Base-by-base conservation (phyloP, 1,140 invertebrate genomes). In the Diabrotica virgifera region DNA sequence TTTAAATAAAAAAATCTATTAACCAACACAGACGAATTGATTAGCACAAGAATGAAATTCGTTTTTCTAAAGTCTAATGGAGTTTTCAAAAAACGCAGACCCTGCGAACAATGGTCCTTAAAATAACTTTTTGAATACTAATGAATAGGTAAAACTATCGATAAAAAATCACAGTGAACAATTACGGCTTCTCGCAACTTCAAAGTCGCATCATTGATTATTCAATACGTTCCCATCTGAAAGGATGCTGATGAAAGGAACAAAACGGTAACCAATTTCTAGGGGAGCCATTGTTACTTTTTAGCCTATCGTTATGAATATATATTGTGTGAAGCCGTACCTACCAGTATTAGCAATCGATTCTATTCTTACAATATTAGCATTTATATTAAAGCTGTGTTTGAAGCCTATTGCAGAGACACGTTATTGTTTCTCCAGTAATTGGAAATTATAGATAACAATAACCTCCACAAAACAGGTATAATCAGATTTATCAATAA, bases 361-460 rank as follows among this genome's bases (percentile, higher is more conserved):
- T 46, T 46, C 40, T 6, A 46, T 46, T 46, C 40, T 46, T 46
- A 46, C n/a, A 46, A n/a, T n/a, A 54, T 54, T 54, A 54, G 52
- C 52, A 54, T 54, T 54, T 54, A 54, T 54, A 54, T 54, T 46
- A 46, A 54, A 54, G 9, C 24, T 54, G 8, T 12, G 12, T 13
- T 54, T 54, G 52, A 10, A 35, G 52, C 52, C 52, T 54, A 54
- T 54, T 54, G 52, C 24, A 5, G 12, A 9, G 52, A 54, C 52
- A 13, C n/a, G 52, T 12, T 54, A 54, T 54, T 54, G 52, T 54
- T 54, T 54, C 52, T 54, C 12, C 52, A 54, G n/a, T 54, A 54
- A 54, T 54, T 54, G 52, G 52, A 54, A 54, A 13, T 54, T 35
- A 54, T 54, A 54, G 52, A 54, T 54, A 54, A 54, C 52, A 54